Conservation (phyloP, 2,113 vertebrate species). For the Chionomys nivalis region DNA sequence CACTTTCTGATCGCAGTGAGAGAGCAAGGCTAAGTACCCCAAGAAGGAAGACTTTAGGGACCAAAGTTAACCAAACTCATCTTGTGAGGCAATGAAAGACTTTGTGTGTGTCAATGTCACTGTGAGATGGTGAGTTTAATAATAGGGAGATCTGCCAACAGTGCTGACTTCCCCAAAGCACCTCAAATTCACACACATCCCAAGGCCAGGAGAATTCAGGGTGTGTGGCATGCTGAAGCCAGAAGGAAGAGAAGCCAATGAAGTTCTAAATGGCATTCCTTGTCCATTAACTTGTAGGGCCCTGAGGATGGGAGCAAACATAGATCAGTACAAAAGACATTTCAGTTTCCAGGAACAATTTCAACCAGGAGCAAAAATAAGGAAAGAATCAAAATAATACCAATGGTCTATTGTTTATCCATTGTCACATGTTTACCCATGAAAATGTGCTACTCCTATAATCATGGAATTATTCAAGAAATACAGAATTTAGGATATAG, state of each 20-base stretch:
- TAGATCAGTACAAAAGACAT: neutral
- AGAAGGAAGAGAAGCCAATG: conserved; percentile 40
- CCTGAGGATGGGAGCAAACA: neutral
- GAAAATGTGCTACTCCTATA: conserved; percentile 25
- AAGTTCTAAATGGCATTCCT: conserved; percentile 42
- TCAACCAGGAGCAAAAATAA: conserved; percentile 46
- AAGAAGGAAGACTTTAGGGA: neutral
- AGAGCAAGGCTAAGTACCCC: neutral
- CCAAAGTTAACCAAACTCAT: neutral
- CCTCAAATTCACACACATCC: neutral
- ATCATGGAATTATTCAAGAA: conserved; percentile 10
- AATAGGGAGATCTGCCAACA: neutral
- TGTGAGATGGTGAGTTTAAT: neutral
- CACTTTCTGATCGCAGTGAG: neutral
- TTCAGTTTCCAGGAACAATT: conserved; percentile 42
- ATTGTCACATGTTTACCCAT: neutral
- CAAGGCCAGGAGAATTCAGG: neutral
- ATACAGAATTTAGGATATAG: neutral
- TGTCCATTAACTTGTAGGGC: neutral
- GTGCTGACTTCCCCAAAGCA: neutral
- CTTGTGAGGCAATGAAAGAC: neutral
- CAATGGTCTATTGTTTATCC: neutral
- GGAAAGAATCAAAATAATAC: neutral
- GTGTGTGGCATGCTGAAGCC: neutral
- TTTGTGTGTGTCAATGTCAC: neutral